phyloP scores from a whole-genome alignment of 2,888 invertebrate species.

The Brachyptera putata region DNA sequence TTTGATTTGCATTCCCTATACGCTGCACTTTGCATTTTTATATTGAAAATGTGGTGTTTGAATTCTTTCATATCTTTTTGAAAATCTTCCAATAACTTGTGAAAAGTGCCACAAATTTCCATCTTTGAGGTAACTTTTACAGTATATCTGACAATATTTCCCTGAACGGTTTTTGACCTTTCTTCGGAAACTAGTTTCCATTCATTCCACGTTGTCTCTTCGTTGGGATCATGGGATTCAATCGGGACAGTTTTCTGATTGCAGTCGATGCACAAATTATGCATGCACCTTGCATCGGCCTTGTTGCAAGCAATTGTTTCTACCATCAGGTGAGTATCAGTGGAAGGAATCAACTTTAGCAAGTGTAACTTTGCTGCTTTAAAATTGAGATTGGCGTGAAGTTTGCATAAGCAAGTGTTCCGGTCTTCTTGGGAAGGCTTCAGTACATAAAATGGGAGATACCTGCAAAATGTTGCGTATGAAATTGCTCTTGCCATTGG shows the following conservation, averaged over 20 bases:
- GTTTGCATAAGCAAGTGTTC: slow-evolving; percentile 12
- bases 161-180: neutral
- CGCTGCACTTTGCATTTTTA: slow-evolving; percentile 7
- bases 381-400: slow-evolving; percentile 9
- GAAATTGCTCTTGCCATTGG: neutral
- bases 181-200: slow-evolving; percentile 1
- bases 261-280: slow-evolving; percentile 2
- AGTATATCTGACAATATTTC: neutral
- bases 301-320: slow-evolving; percentile 5
- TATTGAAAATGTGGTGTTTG: slow-evolving; percentile 18
- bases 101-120: neutral
- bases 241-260: neutral
- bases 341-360: neutral
- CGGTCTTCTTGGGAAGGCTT: neutral
- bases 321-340: neutral
- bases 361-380: slow-evolving; percentile 1
- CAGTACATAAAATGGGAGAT: neutral
- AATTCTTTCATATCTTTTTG: neutral
- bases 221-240: neutral
- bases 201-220: neutral
- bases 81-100: neutral
- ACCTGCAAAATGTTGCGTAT: neutral
- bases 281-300: slow-evolving; percentile 2
- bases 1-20: neutral
- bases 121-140: slow-evolving; percentile 1